phyloP scores from a whole-genome alignment of 1,140 invertebrate genomes.

The Phortica variegata region DNA sequence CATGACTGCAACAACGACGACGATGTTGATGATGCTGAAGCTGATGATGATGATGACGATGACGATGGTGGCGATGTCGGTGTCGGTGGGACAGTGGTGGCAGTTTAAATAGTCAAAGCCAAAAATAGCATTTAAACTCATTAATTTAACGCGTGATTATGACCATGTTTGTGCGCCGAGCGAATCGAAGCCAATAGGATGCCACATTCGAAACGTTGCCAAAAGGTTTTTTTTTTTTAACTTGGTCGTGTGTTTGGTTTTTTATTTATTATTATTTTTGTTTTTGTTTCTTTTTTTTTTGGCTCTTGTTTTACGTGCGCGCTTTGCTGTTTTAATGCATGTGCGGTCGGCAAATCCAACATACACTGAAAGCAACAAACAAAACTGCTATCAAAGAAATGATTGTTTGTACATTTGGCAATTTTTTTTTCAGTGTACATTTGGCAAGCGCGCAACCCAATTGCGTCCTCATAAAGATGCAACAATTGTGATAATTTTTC shows the following conservation, averaged over 20 bases:
- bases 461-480: slow-evolving; percentile 28
- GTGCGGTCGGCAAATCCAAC: slow-evolving; percentile 15
- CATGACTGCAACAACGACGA: slow-evolving; percentile 1
- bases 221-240: slow-evolving; percentile 47
- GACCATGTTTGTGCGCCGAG: slow-evolving; percentile 45
- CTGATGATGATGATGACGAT: neutral
- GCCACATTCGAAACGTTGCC: slow-evolving; percentile 30
- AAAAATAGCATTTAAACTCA: slow-evolving; percentile 56
- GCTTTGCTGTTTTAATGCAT: slow-evolving; percentile 52
- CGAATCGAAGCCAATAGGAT: neutral
- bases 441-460: slow-evolving; percentile 24
- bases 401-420: too few relatives aligned
- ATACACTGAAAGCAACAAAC: too few relatives aligned
- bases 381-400: too few relatives aligned
- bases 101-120: slow-evolving; percentile 48
- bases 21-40: slow-evolving; percentile 10
- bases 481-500: slow-evolving; percentile 55
- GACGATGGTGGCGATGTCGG: slow-evolving; percentile 21
- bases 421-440: slow-evolving; percentile 24
- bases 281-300: slow-evolving; percentile 21
- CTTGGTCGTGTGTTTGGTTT: too few relatives aligned
- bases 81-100: slow-evolving; percentile 28
- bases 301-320: slow-evolving; percentile 39
- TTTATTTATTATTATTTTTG: slow-evolving; percentile 20
- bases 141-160: slow-evolving; percentile 56